A percentile compares a stretch with the other conserved stretches of the same genome.
phyloP scores from a whole-genome alignment of 2,113 vertebrate species.

The Columbina picui region DNA sequence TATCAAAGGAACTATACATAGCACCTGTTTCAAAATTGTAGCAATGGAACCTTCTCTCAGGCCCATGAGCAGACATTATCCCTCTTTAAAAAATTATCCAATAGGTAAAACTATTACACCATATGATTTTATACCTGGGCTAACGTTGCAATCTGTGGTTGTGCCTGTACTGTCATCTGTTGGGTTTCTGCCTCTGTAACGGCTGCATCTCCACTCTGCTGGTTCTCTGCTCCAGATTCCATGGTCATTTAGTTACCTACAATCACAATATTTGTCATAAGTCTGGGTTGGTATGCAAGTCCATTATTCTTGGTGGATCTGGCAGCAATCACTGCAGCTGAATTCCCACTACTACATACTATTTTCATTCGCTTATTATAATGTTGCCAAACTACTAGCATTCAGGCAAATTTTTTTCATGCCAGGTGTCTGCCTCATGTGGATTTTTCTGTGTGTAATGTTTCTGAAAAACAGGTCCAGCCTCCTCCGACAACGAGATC shows the following conservation, averaged over 20 bases:
- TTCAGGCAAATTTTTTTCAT: constrained; percentile 15
- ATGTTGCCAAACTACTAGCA: constrained; percentile 21
- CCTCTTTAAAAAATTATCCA: constrained; percentile 24
- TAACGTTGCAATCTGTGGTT: constrained; percentile 91
- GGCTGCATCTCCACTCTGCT: constrained; percentile 93
- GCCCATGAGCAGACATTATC: not conserved
- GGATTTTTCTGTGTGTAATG: not conserved
- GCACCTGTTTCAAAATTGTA: not conserved
- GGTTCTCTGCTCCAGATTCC: constrained; percentile 96
- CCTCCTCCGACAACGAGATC: not conserved
- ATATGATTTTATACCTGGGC: constrained; percentile 86
- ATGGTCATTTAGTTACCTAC: constrained; percentile 97
- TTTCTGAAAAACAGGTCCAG: constrained; percentile 25
- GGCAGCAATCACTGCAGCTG: constrained; percentile 19
- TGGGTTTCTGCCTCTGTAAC: constrained; percentile 93
- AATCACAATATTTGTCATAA: constrained; percentile 77
- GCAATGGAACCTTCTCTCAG: not conserved
- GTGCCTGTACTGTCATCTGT: constrained; percentile 89
- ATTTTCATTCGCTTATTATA: constrained; percentile 27
- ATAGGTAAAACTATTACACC: constrained; percentile 36
- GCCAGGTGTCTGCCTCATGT: constrained; percentile 5
- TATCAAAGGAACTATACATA: not conserved
- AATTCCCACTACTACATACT: constrained; percentile 30
- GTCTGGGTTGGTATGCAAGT: constrained; percentile 56
- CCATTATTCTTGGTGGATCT: constrained; percentile 19